Conservation (phyloP, 2,888 invertebrate species). For the Euphydryas editha region DNA sequence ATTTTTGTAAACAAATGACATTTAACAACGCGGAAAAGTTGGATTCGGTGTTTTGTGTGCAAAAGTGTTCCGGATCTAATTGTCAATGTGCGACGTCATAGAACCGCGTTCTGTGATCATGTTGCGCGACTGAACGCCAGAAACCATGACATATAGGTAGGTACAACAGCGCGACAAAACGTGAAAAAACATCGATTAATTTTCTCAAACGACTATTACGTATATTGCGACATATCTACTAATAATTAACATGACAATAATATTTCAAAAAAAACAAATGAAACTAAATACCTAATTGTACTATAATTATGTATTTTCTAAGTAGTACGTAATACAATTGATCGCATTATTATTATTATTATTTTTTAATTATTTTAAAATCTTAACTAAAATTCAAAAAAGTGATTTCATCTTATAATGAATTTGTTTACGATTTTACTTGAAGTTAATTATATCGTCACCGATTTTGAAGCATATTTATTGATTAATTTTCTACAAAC, state of each 20-base stretch:
- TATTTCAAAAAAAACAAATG: background rate
- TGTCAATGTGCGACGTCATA: constrained; percentile 60
- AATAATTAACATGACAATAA: background rate
- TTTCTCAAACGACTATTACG: constrained; percentile 9
- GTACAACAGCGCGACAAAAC: constrained; percentile 13
- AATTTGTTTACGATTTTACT: no score
- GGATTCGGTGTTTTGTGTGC: constrained; percentile 61
- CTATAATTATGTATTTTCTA: no score
- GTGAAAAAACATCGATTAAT: constrained; percentile 17
- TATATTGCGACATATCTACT: background rate
- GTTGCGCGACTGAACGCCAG: constrained; percentile 25
- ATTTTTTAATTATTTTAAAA: no score
- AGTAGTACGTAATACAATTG: no score
- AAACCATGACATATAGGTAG: constrained; percentile 10
- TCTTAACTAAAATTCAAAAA: no score
- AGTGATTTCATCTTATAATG: no score
- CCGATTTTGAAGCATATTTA: no score
- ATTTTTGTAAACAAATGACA: constrained; percentile 18
- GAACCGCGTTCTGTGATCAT: constrained; percentile 26
- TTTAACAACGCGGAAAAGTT: constrained; percentile 38
- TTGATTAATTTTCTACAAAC: no score
- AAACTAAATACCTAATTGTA: no score
- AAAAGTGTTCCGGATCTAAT: constrained; percentile 78
- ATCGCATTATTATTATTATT: no score
- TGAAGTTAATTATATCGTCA: no score